These are phyloP conservation scores for Onychostruthus taczanowskii DNA, from an alignment of 2,113 vertebrate species.

Conservation along the genomic window DNA sequence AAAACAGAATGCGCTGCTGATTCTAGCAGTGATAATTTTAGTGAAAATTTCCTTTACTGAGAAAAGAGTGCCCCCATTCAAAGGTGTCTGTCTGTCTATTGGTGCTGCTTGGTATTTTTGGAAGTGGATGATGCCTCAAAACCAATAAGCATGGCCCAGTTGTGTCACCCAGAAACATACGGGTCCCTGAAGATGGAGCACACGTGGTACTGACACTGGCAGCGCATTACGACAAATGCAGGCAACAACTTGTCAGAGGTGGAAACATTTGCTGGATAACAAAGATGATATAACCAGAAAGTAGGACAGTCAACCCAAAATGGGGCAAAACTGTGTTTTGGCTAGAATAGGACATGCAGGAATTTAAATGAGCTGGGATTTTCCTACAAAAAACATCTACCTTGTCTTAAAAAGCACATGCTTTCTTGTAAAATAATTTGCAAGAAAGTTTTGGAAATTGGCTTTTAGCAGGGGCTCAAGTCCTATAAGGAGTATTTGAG, in stretches of 20 bases:
- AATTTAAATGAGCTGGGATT: not conserved
- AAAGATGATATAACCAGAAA: not conserved
- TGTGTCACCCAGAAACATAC: constrained; percentile 19
- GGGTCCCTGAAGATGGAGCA: not conserved
- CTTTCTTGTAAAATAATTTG: not conserved
- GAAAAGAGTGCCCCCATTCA: not conserved
- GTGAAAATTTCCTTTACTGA: not conserved
- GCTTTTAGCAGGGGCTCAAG: not conserved
- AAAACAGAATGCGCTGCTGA: not conserved
- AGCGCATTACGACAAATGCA: not conserved
- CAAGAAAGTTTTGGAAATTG: not conserved
- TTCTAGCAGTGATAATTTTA: not conserved
- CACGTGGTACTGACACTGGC: not conserved
- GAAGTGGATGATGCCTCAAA: not conserved
- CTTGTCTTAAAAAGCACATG: not conserved
- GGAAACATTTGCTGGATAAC: not conserved
- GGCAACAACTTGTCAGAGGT: not conserved
- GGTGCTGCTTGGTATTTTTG: not conserved
- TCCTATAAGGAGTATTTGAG: not conserved
- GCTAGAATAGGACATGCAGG: not conserved
- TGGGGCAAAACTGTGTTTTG: not conserved
- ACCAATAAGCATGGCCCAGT: not conserved
- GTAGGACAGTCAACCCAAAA: not conserved
- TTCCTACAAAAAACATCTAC: not conserved
- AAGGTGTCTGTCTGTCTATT: not conserved